A percentile compares a stretch with the other conserved stretches of the same genome.
phyloP scores from a whole-genome alignment of 2,888 invertebrate species.

The Electrophaes corylata region DNA sequence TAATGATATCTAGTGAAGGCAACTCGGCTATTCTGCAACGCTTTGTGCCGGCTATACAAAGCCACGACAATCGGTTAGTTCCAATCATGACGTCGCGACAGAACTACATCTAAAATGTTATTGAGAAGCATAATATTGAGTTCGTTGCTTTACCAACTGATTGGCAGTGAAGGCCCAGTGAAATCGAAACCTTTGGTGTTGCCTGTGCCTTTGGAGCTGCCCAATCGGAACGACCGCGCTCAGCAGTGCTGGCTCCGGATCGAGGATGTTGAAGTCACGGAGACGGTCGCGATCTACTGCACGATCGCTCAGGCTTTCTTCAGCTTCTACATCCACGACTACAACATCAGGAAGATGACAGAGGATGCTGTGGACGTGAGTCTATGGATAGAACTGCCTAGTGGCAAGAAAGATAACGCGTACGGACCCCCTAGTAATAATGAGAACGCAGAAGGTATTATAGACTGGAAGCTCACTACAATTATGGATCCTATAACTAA shows the following conservation, averaged over 20 bases:
- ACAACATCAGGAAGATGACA: conserved; percentile 69
- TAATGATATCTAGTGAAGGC: conserved; percentile 69
- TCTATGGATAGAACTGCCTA: conserved; percentile 67
- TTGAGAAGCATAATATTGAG: conserved; percentile 47
- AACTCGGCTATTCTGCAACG: conserved; percentile 60
- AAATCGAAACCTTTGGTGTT: conserved; percentile 58
- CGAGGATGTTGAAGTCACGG: conserved; percentile 70
- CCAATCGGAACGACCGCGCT: conserved; percentile 71
- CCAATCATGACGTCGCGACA: conserved; percentile 68
- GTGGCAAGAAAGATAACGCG: conserved; percentile 46
- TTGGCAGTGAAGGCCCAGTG: conserved; percentile 36
- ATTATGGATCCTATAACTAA: conserved; percentile 65
- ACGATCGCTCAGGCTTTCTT: conserved; percentile 66
- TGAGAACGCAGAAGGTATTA: conserved; percentile 43
- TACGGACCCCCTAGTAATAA: conserved; percentile 47
- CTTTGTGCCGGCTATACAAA: conserved; percentile 59
- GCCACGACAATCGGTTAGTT: conserved; percentile 68
- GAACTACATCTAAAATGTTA: conserved; percentile 79
- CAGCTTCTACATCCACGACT: conserved; percentile 64
- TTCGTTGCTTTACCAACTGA: conserved; percentile 40
- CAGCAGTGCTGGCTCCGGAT: conserved; percentile 76
- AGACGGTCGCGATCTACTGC: conserved; percentile 67
- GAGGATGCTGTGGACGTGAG: conserved; percentile 72
- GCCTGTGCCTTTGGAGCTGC: conserved; percentile 71
- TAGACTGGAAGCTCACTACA: conserved; percentile 69